Base-by-base conservation (phyloP, 2,888 invertebrate species). In the Latrodectus elegans region DNA sequence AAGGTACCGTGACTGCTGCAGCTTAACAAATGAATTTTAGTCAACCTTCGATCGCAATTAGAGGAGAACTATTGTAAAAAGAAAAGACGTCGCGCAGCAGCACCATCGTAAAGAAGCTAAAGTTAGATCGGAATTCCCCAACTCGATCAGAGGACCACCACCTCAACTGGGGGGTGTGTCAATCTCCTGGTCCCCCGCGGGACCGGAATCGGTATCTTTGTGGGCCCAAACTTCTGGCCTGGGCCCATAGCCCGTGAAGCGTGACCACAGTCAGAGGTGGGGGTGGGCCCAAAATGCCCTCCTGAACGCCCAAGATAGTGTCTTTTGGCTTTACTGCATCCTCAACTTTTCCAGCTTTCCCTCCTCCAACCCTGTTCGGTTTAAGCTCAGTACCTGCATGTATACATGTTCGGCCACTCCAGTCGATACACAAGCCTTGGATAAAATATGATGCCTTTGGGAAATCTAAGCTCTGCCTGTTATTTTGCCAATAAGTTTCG, bases 21-120 rank as follows among this genome's bases (percentile, higher is more conserved):
- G 74, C 78, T 88, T 84, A 88, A 83, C 88, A 88, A 88, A 88
- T 88, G 88, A 88, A 88, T 88, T 88, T 88, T 79, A 83, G 83
- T 73, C 79, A 79, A 75, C 81, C 83, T 74, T 88, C 88, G 84
- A 80, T 88, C 49, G 84, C 88, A 88, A 88, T 88, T 88, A 88
- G 84, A 76, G 71, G 38, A 84, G 75, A 79, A 83, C 78, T 88
- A 82, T 88, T 87, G 86, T 81, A 81, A 81, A 87, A 81, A 86
- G 81, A 87, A 81, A 86, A 60, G n/a, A 67, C 71, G 71, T 71
- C 79, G 70, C 76, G 76, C 65, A 64, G 65, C 65, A 64, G 65
- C 80, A 73, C 73, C 64, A 55, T 67, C 86, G 72, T 76, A 81
- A 87, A 81, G 85, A 80, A 86, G 85, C 85, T 70, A 60, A 72